Conservation (phyloP, 2,888 invertebrate species). For the Chrysolina oricalcia region DNA sequence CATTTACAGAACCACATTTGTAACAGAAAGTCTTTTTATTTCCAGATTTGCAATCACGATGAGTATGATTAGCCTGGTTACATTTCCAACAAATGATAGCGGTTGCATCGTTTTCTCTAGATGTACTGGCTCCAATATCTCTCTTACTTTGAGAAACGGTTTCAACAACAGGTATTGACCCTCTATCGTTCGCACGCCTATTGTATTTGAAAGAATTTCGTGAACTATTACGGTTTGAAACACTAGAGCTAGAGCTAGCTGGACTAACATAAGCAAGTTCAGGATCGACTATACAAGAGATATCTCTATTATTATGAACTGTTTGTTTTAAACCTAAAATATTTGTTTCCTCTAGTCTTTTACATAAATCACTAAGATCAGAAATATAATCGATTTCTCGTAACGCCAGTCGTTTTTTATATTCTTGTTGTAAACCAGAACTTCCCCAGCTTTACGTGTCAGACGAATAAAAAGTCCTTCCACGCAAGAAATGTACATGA, state of each 20-base stretch:
- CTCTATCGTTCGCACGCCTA: not conserved
- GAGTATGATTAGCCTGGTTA: not conserved
- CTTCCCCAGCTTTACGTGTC: not conserved
- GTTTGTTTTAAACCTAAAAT: not conserved
- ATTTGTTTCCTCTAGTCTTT: not conserved
- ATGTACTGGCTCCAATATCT: not conserved
- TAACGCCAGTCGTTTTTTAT: not conserved
- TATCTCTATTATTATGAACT: not conserved
- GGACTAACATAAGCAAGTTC: not conserved
- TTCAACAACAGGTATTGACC: not conserved
- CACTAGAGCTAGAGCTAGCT: not conserved
- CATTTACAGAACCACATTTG: conserved; percentile 3
- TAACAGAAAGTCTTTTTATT: conserved; percentile 19
- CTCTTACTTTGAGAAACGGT: too few relatives aligned
- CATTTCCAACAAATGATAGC: conserved; percentile 28
- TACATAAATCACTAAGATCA: not conserved
- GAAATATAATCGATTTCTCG: not conserved
- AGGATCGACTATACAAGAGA: not conserved
- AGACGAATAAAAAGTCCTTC: not conserved
- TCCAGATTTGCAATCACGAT: not conserved
- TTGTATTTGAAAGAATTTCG: not conserved
- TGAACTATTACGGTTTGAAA: not conserved
- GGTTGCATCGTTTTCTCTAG: not conserved
- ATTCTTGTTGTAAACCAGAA: not conserved
- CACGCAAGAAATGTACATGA: not conserved